A percentile compares a stretch with the other conserved stretches of the same genome.
These are phyloP conservation scores for Uria lomvia DNA, from an alignment of 2,113 vertebrate species.

Conservation along the genomic window DNA sequence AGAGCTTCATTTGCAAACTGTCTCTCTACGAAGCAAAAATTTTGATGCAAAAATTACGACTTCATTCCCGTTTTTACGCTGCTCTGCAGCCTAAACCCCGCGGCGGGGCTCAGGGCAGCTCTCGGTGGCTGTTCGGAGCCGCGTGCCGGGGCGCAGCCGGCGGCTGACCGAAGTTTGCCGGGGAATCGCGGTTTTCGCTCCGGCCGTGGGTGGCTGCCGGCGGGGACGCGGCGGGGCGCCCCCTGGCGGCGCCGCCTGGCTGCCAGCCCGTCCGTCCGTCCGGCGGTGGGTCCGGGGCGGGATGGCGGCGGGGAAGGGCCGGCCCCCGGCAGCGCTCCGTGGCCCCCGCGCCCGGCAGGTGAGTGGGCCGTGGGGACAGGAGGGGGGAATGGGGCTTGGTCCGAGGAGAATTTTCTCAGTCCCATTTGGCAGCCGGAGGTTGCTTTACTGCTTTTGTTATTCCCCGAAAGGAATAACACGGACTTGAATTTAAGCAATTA, in stretches of 20 bases:
- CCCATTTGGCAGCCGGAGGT: rapidly evolving
- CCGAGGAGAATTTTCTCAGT: rapidly evolving
- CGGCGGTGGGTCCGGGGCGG: neutral
- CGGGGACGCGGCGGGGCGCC: neutral
- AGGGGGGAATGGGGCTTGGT: rapidly evolving
- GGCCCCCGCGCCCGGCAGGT: neutral
- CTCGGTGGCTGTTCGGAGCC: no score
- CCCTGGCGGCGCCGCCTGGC: neutral
- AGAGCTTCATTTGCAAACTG: rapidly evolving
- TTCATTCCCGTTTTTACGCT: no score
- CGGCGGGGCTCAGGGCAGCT: rapidly evolving
- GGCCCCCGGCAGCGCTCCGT: neutral
- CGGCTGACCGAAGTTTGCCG: rapidly evolving
- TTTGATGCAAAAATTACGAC: neutral
- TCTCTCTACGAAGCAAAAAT: neutral
- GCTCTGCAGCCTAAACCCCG: neutral
- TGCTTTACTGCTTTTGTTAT: neutral
- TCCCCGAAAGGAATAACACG: rapidly evolving
- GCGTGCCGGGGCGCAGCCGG: neutral
- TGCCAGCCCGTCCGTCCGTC: neutral
- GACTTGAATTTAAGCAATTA: neutral
- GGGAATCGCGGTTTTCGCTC: neutral
- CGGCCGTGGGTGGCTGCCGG: neutral
- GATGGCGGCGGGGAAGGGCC: neutral
- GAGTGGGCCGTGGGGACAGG: neutral